phyloP scores from a whole-genome alignment of 1,140 invertebrate species.

The Cotesia vestalis region DNA sequence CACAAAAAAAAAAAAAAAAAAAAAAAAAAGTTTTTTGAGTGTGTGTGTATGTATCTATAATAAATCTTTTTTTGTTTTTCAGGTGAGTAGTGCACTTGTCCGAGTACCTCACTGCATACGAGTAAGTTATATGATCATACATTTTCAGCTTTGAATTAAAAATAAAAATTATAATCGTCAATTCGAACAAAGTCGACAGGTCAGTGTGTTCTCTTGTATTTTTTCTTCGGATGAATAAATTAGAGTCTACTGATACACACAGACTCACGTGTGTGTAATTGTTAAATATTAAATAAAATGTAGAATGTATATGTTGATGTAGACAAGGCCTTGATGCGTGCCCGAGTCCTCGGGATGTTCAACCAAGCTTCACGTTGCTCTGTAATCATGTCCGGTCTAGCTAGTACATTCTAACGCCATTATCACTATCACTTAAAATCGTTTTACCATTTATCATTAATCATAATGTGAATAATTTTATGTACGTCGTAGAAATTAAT shows the following conservation, averaged over 20 bases:
- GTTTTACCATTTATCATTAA: neutral
- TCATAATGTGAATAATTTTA: neutral
- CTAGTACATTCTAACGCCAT: conserved; percentile 34
- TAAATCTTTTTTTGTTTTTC: no score
- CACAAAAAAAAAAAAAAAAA: no score
- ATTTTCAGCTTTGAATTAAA: neutral
- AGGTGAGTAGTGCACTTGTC: no score
- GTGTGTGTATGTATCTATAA: no score
- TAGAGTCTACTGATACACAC: neutral
- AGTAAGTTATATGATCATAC: neutral
- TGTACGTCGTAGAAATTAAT: neutral
- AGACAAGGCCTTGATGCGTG: conserved; percentile 60
- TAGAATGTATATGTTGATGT: conserved; percentile 39
- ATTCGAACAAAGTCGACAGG: no score
- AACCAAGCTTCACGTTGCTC: conserved; percentile 63
- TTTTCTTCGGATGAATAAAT: neutral
- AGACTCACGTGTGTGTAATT: neutral
- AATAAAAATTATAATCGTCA: neutral
- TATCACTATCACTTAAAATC: conserved; percentile 19
- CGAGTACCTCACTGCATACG: no score
- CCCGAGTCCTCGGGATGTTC: conserved; percentile 63
- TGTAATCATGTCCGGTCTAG: conserved; percentile 64
- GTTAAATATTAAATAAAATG: neutral
- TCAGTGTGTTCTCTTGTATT: neutral
- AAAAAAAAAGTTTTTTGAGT: no score